These are phyloP conservation scores for Aphidoletes aphidimyza DNA, from an alignment of 2,888 invertebrate genomes.

Conservation along the genomic window DNA sequence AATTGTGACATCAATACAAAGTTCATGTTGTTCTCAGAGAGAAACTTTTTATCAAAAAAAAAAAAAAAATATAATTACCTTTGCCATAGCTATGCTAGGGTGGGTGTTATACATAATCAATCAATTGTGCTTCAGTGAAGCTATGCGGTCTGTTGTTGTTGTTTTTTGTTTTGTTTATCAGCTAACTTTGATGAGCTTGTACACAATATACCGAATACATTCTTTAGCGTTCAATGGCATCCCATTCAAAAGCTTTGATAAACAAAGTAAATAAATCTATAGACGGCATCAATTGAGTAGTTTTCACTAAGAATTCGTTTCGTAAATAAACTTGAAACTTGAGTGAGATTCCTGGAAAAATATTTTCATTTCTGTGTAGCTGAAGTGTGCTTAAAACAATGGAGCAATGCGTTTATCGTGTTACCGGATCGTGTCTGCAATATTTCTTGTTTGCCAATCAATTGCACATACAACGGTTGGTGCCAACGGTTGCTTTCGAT, in stretches of 20 bases:
- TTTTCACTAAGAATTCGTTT: not conserved
- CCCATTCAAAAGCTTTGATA: no score
- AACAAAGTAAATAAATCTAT: no score
- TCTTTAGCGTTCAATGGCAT: not conserved
- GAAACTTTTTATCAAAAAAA: constrained; percentile 6
- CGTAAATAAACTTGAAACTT: not conserved
- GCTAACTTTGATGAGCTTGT: not conserved
- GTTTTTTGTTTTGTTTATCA: not conserved
- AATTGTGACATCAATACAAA: not conserved
- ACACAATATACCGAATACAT: no score
- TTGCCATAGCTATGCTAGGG: not conserved
- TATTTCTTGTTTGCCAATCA: constrained; percentile 22
- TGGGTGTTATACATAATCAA: constrained; percentile 9
- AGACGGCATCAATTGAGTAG: no score
- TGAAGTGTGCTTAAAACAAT: constrained; percentile 9
- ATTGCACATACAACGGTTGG: not conserved
- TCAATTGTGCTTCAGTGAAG: not conserved
- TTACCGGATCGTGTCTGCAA: not conserved
- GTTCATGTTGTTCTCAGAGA: not conserved
- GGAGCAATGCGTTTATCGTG: not conserved
- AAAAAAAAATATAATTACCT: no score
- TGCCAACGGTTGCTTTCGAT: not conserved
- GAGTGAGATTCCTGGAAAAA: not conserved
- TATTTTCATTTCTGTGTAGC: constrained; percentile 23
- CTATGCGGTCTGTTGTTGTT: no score